A percentile compares a stretch with the other conserved stretches of the same genome.
phyloP scores from a whole-genome alignment of 1,140 invertebrate genomes.

The Pogonomyrmex barbatus region DNA sequence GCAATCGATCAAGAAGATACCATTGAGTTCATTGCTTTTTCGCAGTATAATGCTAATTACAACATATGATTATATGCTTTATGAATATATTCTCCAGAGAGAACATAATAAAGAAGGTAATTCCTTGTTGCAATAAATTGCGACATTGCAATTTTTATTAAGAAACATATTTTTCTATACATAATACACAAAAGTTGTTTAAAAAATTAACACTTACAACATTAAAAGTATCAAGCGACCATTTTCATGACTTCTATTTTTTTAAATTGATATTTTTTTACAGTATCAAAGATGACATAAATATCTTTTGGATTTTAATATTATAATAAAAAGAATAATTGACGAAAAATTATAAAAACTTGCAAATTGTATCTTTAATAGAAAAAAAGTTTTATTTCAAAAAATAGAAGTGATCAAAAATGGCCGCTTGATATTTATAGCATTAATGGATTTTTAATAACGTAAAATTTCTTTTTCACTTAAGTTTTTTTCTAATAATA shows the following conservation, averaged over 20 bases:
- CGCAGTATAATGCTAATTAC: not conserved
- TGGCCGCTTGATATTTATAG: too few species aligned
- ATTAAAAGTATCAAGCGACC: too few species aligned
- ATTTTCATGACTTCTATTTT: too few species aligned
- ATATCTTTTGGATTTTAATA: too few species aligned
- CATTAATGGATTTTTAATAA: not conserved
- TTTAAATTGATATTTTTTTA: too few species aligned
- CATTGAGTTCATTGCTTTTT: not conserved
- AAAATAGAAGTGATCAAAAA: too few species aligned
- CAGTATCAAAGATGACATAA: too few species aligned
- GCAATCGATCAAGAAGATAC: constrained; percentile 38
- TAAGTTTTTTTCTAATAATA: not conserved
- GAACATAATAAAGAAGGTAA: constrained; percentile 1
- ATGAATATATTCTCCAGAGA: not conserved
- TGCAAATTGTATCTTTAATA: too few species aligned
- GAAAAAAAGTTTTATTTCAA: too few species aligned
- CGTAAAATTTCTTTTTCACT: constrained; percentile 14
- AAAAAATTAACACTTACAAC: not conserved
- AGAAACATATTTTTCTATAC: not conserved
- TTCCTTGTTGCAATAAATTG: not conserved
- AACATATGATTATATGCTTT: not conserved
- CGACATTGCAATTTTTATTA: not conserved
- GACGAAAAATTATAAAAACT: too few species aligned
- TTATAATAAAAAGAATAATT: too few species aligned
- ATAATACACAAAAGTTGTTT: not conserved